Evolutionary conservation across 1,140 invertebrate species (phyloP), one percentile per base, ranked within the genome.

Genomic region (Atopsyche davidsoni): DNA sequence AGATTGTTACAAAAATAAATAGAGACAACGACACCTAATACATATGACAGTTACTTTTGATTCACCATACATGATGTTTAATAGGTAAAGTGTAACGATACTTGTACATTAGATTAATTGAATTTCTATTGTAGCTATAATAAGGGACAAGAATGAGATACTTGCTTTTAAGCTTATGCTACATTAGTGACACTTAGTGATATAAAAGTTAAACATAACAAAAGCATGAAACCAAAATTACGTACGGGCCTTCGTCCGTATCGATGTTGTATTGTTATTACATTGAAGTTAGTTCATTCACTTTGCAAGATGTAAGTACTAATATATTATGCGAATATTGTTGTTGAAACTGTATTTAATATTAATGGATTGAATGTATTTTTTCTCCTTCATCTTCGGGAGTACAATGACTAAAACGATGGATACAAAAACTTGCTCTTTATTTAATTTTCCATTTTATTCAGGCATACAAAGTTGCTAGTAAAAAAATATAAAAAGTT

Each of bases 121-220:
- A 56, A 51, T 56, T 56, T 52, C 45, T 51, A 56, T 52, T 46
- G 39, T 55, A 55, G 54, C 39, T 46, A 40, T 39, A 51, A 50
- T 47, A 46, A 47, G 49, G 46, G 31, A 28, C 39, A 53, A 52
- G 48, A 31, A 42, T 47, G 35, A 56, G 35, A 53, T 38, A 47
- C n/a, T 58, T 58, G 57, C 57, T 58, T 58, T 16, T 58, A 58
- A 58, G 57, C 57, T 58, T 51, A 51, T 55, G 57, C 57, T 52
- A 69, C 66, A 69, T 73, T 72, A 72, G 69, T 69, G 70, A 71
- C 71, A 71, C 67, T 60, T 72, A 72, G 70, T 68, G 67, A 67
- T 69, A 51, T 41, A 70, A 70, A 64, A 65, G 64, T 68, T 67
- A 64, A 71, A 70, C 51, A 66, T 66, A 67, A 70, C 65, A 55